Evolutionary conservation across 2,888 invertebrate species (phyloP), one percentile per base, ranked within the genome.

Genomic region (Stenotaenia linearis): DNA sequence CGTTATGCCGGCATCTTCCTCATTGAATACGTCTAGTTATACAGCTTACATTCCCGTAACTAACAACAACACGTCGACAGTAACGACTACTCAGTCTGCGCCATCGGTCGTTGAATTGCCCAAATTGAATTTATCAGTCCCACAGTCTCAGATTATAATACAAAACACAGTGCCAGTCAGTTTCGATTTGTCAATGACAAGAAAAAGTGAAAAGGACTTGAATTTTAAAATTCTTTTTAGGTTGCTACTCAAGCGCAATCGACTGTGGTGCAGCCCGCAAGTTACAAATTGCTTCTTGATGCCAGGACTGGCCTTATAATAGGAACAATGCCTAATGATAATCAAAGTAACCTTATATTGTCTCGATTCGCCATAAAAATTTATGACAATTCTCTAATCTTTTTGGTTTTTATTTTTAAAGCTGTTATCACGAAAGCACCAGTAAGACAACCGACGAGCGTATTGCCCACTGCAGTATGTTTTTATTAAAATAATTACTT

Each of bases 251-350:
- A 69, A 28, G 12, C 69, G 10, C 69, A 69, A 12, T 15, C 69
- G 6, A 69, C 28, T 25, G 69, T 69, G 0, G 4, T 69, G 12
- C 69, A 69, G 15, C 69, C 69, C 0, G 35, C 77, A 12, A 25
- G 77, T 30, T 77, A 77, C 28, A 77, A 77, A 77, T 9, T 77
- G 10, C 40, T 77, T 37, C 40, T 77, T 37, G 77, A 77, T 18
- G 28, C 77, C 0, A 37, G 77, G 18, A 77, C 77, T 15, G 77
- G 77, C 23, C n/a, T 77, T 12, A 45, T 77, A 21, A 77, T 77
- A 45, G 50, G 77, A 45, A 77, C 77, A 1, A 25, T 77, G 40
- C 77, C 77, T 9, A 21, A 21, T 23, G 77, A 77, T 9, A 40
- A 15, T 37, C 77, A 77, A 77, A 9, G 77, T 77, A 77, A 77